These are phyloP conservation scores for Leuciscus waleckii DNA, from an alignment of 2,797 vertebrate species.

Conservation along the genomic window DNA sequence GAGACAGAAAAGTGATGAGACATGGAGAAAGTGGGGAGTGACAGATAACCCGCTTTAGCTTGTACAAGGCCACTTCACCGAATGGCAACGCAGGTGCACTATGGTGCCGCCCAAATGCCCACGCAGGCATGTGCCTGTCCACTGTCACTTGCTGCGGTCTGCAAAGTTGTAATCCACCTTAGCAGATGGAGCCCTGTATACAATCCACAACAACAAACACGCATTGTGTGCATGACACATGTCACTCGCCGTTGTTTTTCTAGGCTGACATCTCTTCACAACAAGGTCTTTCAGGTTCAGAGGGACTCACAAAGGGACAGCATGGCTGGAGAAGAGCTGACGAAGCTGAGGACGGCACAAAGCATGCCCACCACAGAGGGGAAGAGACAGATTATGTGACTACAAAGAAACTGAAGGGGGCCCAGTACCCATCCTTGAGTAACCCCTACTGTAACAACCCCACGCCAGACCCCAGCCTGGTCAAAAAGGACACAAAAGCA, in stretches of 20 bases:
- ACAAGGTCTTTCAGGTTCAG: conserved; percentile 69
- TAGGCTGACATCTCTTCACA: conserved; percentile 74
- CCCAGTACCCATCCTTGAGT: conserved; percentile 37
- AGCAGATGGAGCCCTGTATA: conserved; percentile 75
- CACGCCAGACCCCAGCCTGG: conserved; percentile 53
- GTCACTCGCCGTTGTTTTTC: conserved; percentile 78
- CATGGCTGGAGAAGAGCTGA: conserved; percentile 72
- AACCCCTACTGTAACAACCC: conserved; percentile 61
- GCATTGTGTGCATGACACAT: conserved; percentile 78
- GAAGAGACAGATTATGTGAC: conserved; percentile 76
- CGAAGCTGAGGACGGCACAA: conserved; percentile 73
- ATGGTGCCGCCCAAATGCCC: conserved; percentile 28
- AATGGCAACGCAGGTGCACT: conserved; percentile 62
- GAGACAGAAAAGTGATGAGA: conserved; percentile 71
- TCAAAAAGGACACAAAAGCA: conserved; percentile 47
- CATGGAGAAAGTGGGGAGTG: conserved; percentile 70
- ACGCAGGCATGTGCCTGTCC: neutral
- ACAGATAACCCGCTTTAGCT: conserved; percentile 68
- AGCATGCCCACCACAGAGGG: conserved; percentile 64
- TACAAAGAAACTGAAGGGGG: conserved; percentile 71
- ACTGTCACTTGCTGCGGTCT: conserved; percentile 70
- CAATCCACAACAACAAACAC: conserved; percentile 54
- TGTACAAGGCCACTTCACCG: conserved; percentile 61
- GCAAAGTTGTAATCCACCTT: conserved; percentile 72
- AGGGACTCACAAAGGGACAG: conserved; percentile 71